Evolutionary conservation across 2,888 invertebrate species (phyloP).

Genomic region (Xestia sexstrigata): DNA sequence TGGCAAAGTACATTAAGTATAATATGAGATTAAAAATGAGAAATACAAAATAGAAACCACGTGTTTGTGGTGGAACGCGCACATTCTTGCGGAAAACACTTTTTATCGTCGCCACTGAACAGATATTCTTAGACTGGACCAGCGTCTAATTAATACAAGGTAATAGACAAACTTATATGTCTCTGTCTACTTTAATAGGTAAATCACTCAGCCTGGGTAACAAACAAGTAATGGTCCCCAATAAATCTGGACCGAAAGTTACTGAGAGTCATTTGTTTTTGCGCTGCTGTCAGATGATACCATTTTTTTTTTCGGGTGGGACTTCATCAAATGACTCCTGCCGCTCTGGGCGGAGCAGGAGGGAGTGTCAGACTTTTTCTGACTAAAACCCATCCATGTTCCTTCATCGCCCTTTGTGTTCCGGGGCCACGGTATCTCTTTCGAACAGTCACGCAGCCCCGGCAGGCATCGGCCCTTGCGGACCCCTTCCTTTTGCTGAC

Average conservation of each 20-base stretch:
- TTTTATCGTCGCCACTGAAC: neutral
- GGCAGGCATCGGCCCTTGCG: too few species aligned
- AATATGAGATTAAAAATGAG: neutral
- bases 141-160: neutral
- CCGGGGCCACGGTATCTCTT: too few species aligned
- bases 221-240: neutral
- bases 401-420: too few species aligned
- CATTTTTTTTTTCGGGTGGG: too few species aligned
- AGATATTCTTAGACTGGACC: neutral
- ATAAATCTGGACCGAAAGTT: conserved; percentile 2
- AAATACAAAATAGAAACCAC: neutral
- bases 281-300: neutral
- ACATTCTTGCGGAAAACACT: neutral
- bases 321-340: too few species aligned
- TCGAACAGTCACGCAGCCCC: too few species aligned
- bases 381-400: too few species aligned
- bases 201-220: neutral
- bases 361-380: too few species aligned
- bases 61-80: neutral
- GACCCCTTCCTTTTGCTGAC: too few species aligned
- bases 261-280: conserved; percentile 1
- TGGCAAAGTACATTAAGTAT: too few species aligned
- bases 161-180: neutral
- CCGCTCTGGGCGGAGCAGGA: too few species aligned
- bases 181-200: neutral